A percentile compares a stretch with the other conserved stretches of the same genome.
These are phyloP conservation scores for Drosophila serrata DNA, from an alignment of 1,140 invertebrate species.

Conservation along the genomic window DNA sequence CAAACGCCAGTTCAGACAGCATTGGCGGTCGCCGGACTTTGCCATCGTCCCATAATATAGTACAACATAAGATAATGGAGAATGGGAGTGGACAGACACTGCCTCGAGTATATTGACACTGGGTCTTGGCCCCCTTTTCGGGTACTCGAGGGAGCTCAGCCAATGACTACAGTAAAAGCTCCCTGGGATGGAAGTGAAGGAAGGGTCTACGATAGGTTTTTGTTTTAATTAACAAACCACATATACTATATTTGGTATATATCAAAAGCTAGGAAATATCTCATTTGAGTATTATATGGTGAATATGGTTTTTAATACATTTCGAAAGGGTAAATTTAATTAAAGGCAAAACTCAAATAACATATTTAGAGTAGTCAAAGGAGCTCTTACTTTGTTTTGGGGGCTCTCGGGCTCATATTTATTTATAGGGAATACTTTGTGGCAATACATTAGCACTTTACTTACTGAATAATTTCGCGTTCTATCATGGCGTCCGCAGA, in stretches of 20 bases:
- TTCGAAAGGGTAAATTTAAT: no score
- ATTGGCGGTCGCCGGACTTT: constrained; percentile 56
- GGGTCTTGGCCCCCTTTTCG: constrained; percentile 66
- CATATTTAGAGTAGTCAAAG: no score
- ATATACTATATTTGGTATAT: no score
- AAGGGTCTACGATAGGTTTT: neutral
- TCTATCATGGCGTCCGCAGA: constrained; percentile 59
- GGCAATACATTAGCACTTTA: constrained; percentile 50
- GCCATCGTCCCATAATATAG: constrained; percentile 28
- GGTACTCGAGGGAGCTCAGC: constrained; percentile 16
- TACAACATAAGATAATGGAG: constrained; percentile 61
- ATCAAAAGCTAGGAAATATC: no score
- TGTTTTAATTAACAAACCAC: neutral
- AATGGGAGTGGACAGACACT: constrained; percentile 11
- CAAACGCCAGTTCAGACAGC: constrained; percentile 35
- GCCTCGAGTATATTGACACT: constrained; percentile 59
- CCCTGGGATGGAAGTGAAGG: neutral
- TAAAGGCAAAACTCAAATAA: neutral
- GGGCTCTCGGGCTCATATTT: neutral
- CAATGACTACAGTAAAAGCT: constrained; percentile 8
- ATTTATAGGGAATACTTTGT: constrained; percentile 1
- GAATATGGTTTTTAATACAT: no score
- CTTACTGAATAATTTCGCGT: constrained; percentile 78
- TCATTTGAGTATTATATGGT: no score
- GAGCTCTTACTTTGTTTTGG: neutral